Evolutionary conservation across 2,888 invertebrate species (phyloP).

Genomic region (Drosophila colorata): DNA sequence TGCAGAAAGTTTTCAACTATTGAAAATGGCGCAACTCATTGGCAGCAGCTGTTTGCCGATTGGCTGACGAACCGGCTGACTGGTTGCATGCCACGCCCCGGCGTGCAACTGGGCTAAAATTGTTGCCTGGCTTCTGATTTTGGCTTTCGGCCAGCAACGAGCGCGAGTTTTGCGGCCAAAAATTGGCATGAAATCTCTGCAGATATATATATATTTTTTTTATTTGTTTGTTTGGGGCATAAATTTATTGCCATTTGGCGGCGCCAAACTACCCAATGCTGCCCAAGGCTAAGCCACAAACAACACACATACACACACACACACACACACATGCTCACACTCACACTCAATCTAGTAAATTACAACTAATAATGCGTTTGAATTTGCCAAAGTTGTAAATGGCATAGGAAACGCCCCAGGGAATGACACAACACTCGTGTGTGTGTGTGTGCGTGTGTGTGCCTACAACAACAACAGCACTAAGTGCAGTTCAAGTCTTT

Average conservation of each 20-base stretch:
- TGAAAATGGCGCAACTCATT: constrained; percentile 26
- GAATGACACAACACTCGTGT: background rate
- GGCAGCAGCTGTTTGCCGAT: constrained; percentile 16
- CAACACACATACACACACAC: background rate
- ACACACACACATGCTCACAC: constrained; percentile 3
- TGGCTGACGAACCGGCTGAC: background rate
- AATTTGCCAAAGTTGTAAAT: constrained; percentile 39
- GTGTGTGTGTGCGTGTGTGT: background rate
- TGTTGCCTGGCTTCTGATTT: constrained; percentile 5
- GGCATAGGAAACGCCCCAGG: constrained; percentile 22
- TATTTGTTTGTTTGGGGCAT: background rate
- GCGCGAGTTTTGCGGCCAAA: background rate
- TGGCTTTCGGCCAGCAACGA: constrained; percentile 31
- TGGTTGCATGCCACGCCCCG: constrained; percentile 11
- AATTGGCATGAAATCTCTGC: constrained; percentile 7
- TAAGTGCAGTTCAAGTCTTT: constrained; percentile 35
- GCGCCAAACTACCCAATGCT: constrained; percentile 8
- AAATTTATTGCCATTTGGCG: constrained; percentile 26
- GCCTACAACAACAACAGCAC: constrained; percentile 1
- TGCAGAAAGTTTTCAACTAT: constrained; percentile 29
- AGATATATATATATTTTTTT: constrained; percentile 3
- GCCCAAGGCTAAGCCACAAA: constrained; percentile 12
- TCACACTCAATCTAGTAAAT: constrained; percentile 39
- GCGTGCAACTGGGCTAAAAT: constrained; percentile 2
- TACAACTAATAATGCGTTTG: constrained; percentile 45